These are phyloP conservation scores for Creontiades dilutus DNA, from an alignment of 2,888 invertebrate genomes.

Conservation along the genomic window DNA sequence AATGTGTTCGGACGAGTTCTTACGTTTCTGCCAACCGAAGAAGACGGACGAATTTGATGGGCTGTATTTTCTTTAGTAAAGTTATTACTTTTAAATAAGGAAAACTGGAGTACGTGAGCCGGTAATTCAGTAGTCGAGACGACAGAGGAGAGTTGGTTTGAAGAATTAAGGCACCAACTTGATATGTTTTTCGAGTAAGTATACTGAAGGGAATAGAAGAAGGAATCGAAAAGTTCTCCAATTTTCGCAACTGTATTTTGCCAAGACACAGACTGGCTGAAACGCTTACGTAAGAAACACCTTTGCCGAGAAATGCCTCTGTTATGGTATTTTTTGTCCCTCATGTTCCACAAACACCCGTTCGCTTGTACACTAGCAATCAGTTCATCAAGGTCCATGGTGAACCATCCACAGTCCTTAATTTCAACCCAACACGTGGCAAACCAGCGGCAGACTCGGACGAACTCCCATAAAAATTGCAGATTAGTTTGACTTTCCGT, in stretches of 20 bases:
- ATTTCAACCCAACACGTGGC: too few relatives aligned
- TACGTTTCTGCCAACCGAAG: not conserved
- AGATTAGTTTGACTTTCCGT: not conserved
- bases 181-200: not conserved
- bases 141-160: not conserved
- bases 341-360: constrained; percentile 30
- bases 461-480: not conserved
- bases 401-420: not conserved
- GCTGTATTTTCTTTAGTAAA: not conserved
- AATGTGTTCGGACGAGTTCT: not conserved
- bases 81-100: not conserved
- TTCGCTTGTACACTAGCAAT: constrained; percentile 26
- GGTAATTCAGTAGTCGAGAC: not conserved
- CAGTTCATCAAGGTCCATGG: constrained; percentile 1
- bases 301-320: not conserved
- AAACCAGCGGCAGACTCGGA: not conserved
- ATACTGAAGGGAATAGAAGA: too few relatives aligned
- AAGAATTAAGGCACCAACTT: too few relatives aligned
- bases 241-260: too few relatives aligned
- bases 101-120: not conserved
- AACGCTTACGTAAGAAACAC: too few relatives aligned
- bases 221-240: not conserved
- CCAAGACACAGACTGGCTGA: too few relatives aligned
- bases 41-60: not conserved
- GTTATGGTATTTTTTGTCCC: constrained; percentile 1